Percentiles rank a stretch among this genome's conserved stretches.
Conservation (phyloP, 1,140 invertebrate genomes). For the Micrasema longulum region DNA sequence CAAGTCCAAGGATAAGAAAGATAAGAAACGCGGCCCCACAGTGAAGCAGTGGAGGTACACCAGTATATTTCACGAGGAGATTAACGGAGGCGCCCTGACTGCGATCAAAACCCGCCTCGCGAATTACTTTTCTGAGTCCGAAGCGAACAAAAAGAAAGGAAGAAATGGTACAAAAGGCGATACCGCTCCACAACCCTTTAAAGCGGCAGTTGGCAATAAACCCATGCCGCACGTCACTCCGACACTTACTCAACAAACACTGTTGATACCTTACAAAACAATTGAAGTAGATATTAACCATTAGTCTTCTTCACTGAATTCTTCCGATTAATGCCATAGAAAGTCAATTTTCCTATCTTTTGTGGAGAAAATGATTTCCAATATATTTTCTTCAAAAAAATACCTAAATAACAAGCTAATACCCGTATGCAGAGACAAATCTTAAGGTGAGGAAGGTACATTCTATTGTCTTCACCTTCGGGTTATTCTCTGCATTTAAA, state of each 20-base stretch:
- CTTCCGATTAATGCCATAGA: slow-evolving; percentile 23
- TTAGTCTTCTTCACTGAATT: neutral
- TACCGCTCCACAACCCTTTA: no score
- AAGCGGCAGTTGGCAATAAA: neutral
- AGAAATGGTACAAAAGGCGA: slow-evolving; percentile 1
- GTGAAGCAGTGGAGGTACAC: slow-evolving; percentile 68
- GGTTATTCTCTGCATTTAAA: no score
- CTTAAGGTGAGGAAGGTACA: no score
- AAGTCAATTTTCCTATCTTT: no score
- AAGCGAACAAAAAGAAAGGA: slow-evolving; percentile 62
- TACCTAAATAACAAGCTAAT: no score
- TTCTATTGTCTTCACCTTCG: no score
- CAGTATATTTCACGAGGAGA: slow-evolving; percentile 67
- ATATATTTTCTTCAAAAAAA: no score
- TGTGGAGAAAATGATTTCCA: no score
- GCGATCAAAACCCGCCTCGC: slow-evolving; percentile 67
- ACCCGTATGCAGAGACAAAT: no score
- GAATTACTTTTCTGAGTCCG: slow-evolving; percentile 67
- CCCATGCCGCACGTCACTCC: slow-evolving; percentile 15
- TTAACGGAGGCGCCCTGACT: slow-evolving; percentile 65
- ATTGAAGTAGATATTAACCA: neutral
- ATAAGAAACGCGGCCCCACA: slow-evolving; percentile 63
- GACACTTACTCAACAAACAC: slow-evolving; percentile 15
- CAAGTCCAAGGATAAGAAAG: slow-evolving; percentile 52
- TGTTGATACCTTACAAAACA: slow-evolving; percentile 4